Evolutionary conservation across 2,888 invertebrate species (phyloP).

Genomic region (Anoplius nigerrimus): DNA sequence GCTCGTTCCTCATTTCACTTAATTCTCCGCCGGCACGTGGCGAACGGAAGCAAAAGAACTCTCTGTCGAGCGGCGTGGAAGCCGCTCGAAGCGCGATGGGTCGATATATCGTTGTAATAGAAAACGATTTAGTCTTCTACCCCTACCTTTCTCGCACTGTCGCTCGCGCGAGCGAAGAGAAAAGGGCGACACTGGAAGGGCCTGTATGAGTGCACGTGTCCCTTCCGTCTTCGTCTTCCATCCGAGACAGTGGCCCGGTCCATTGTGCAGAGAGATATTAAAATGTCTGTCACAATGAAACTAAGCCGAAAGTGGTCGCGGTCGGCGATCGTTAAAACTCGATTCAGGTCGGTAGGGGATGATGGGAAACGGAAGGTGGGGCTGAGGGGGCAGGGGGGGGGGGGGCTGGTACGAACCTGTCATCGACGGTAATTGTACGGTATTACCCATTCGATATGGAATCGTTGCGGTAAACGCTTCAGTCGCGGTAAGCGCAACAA

Average conservation of each 20-base stretch:
- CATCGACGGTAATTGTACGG: too few relatives aligned
- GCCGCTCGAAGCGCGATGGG: constrained; percentile 24
- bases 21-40: constrained; percentile 53
- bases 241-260: constrained; percentile 21
- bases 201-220: background rate
- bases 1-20: constrained; percentile 67
- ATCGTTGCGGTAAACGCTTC: too few relatives aligned
- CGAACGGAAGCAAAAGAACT: constrained; percentile 27
- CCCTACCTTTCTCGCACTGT: constrained; percentile 1
- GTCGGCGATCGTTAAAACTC: constrained; percentile 3
- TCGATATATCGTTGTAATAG: constrained; percentile 60
- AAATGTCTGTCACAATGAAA: constrained; percentile 31
- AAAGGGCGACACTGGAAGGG: background rate
- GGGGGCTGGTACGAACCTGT: too few relatives aligned
- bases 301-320: background rate
- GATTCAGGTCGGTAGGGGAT: background rate
- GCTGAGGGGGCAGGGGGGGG: too few relatives aligned
- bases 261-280: constrained; percentile 20
- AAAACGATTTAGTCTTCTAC: constrained; percentile 51
- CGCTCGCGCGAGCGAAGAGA: background rate
- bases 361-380: too few relatives aligned
- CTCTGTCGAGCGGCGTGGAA: constrained; percentile 13
- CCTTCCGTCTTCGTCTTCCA: constrained; percentile 8
- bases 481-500: too few relatives aligned
- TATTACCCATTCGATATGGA: background rate